A percentile compares a stretch with the other conserved stretches of the same genome.
Conservation (phyloP, 2,797 vertebrate species). For the Adrianichthys oophorus region DNA sequence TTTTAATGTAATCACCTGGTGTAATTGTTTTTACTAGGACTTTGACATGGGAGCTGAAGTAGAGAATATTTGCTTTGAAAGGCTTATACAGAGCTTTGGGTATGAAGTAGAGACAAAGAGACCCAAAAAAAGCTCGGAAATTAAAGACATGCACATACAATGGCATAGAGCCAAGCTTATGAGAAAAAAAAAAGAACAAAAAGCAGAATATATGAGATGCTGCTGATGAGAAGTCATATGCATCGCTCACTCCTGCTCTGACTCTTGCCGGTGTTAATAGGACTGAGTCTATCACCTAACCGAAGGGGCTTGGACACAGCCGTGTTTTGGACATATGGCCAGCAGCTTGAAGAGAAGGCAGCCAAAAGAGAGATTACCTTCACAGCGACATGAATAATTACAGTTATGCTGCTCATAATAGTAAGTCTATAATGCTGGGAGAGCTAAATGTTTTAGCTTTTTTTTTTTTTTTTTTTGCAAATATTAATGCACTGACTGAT, state of each 20-base stretch:
- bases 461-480: too few relatives aligned
- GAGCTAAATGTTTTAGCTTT: neutral
- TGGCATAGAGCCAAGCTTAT: too few relatives aligned
- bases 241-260: conserved; percentile 17
- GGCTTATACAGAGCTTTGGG: too few relatives aligned
- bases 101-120: too few relatives aligned
- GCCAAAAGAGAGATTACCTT: conserved; percentile 69
- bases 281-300: conserved; percentile 66
- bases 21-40: too few relatives aligned
- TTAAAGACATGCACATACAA: too few relatives aligned
- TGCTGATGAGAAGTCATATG: conserved; percentile 19
- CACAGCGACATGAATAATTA: conserved; percentile 55
- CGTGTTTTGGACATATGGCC: conserved; percentile 66
- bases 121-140: too few relatives aligned
- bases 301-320: conserved; percentile 60
- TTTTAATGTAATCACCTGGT: too few relatives aligned
- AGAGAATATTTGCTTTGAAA: too few relatives aligned
- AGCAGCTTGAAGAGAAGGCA: conserved; percentile 50
- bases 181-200: conserved; percentile 2
- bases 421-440: conserved; percentile 4
- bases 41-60: too few relatives aligned
- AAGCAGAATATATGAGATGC: conserved; percentile 6
- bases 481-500: too few relatives aligned
- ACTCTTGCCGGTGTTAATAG: conserved; percentile 66
- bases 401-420: conserved; percentile 37